Conservation (phyloP, 2,797 vertebrate species). For the Rhincodon typus region DNA sequence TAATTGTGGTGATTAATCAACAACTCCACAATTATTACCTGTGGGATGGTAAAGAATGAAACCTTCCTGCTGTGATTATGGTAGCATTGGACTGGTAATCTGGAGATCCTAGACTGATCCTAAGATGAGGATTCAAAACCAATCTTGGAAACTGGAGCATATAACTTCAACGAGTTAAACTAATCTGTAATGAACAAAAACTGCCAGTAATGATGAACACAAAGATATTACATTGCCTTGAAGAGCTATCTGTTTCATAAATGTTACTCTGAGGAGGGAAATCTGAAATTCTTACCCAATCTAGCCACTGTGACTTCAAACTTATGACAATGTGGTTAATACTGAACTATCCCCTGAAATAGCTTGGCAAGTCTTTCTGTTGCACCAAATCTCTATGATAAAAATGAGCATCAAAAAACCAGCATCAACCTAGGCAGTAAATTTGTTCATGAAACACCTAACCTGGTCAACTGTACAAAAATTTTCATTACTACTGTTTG, state of each 20-base stretch:
- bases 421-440: not conserved
- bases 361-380: not conserved
- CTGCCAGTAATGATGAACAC: not conserved
- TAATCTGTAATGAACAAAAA: not conserved
- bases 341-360: too few relatives aligned
- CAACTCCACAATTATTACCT: not conserved
- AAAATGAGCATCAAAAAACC: not conserved
- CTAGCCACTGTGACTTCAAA: not conserved
- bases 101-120: not conserved
- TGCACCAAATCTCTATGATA: not conserved
- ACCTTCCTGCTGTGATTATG: too few relatives aligned
- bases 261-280: not conserved
- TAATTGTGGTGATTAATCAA: not conserved
- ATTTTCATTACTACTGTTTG: not conserved
- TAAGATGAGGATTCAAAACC: too few relatives aligned
- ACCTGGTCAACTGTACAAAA: not conserved
- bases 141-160: too few relatives aligned
- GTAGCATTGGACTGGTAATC: not conserved
- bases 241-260: not conserved
- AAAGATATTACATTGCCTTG: not conserved
- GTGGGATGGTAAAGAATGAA: not conserved
- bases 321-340: not conserved
- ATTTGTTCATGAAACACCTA: not conserved
- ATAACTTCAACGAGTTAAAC: not conserved
- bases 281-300: not conserved